Evolutionary conservation across 1,140 invertebrate species (phyloP).

Genomic region (Ericerus pela): DNA sequence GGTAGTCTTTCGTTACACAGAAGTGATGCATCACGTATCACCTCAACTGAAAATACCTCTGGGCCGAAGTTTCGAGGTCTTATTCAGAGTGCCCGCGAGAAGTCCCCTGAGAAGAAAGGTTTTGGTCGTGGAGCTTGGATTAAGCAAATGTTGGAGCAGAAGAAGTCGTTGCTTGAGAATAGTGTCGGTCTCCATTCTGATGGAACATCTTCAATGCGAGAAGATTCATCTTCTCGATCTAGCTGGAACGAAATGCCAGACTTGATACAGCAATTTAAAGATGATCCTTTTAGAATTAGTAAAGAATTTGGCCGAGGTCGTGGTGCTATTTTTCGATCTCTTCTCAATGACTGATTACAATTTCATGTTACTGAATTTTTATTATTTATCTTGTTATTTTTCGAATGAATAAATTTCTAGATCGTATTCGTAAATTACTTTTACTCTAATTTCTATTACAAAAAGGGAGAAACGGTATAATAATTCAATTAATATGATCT

Average conservation of each 20-base stretch:
- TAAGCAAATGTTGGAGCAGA: too few relatives aligned
- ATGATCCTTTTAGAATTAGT: too few relatives aligned
- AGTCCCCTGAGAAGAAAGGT: neutral
- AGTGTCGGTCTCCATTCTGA: too few relatives aligned
- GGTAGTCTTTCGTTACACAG: neutral
- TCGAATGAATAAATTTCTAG: neutral
- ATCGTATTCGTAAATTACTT: too few relatives aligned
- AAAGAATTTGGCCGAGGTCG: too few relatives aligned
- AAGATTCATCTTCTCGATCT: too few relatives aligned
- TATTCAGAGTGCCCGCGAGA: neutral
- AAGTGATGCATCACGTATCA: neutral
- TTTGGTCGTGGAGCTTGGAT: neutral
- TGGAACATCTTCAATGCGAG: too few relatives aligned
- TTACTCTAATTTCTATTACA: neutral
- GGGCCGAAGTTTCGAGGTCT: neutral
- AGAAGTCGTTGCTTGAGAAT: too few relatives aligned
- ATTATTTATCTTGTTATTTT: neutral
- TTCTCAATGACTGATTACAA: neutral
- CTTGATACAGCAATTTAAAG: too few relatives aligned
- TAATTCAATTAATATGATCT: neutral
- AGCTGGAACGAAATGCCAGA: too few relatives aligned
- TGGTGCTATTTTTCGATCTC: too few relatives aligned
- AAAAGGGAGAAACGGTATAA: neutral
- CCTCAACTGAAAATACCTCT: too few relatives aligned
- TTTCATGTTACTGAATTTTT: neutral